Percentiles rank a stretch among this genome's conserved stretches.
phyloP scores from a whole-genome alignment of 1,140 invertebrate genomes.

The Lepidurus arcticus region DNA sequence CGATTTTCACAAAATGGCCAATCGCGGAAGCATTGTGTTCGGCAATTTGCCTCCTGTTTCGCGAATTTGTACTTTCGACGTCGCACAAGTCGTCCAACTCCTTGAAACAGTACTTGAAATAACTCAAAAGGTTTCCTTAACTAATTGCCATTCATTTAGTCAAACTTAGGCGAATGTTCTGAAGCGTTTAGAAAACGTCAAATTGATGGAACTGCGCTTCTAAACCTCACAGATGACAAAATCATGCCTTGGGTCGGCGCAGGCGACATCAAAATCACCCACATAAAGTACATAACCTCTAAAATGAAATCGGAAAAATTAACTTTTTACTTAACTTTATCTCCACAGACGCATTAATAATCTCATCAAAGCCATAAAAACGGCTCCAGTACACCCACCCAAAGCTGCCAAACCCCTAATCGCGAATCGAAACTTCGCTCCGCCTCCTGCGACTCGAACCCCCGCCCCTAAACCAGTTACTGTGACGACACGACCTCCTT shows the following conservation, averaged over 20 bases:
- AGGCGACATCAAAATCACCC: neutral
- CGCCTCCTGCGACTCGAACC: neutral
- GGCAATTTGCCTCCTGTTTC: neutral
- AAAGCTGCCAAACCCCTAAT: neutral
- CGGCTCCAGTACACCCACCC: neutral
- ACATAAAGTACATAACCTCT: neutral
- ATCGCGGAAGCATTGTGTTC: neutral
- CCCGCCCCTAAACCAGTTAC: neutral
- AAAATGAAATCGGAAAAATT: neutral
- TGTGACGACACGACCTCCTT: neutral
- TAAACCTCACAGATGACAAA: slow-evolving; percentile 1
- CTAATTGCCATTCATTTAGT: neutral
- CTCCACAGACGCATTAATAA: neutral
- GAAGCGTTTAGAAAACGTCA: neutral
- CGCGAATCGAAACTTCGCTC: neutral
- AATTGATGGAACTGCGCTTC: neutral
- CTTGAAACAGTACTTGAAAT: neutral
- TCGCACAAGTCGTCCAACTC: neutral
- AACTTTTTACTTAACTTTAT: neutral
- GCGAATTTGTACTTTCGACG: neutral
- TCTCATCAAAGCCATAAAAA: neutral
- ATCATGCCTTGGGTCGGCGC: slow-evolving; percentile 1
- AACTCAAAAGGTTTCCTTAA: neutral
- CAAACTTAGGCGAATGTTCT: neutral
- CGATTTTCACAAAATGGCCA: neutral